Evolutionary conservation across 2,113 vertebrate genomes (phyloP).

Genomic region (Haliaeetus leucogaster): DNA sequence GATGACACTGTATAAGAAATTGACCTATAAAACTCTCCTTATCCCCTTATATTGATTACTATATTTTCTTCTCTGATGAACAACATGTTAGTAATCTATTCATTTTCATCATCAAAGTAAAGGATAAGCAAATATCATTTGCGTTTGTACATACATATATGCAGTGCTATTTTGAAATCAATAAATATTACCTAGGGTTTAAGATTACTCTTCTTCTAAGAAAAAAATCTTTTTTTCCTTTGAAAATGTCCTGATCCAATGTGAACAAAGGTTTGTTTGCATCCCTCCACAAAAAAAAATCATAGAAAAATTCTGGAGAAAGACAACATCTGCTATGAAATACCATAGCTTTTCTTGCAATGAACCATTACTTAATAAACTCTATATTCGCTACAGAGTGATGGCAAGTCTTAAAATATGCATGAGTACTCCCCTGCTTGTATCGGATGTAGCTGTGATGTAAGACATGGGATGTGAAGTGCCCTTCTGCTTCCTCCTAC

Average conservation of each 20-base stretch:
- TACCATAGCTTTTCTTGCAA: not conserved
- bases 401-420: not conserved
- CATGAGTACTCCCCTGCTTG: not conserved
- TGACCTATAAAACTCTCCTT: not conserved
- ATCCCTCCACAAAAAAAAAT: rapidly evolving
- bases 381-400: not conserved
- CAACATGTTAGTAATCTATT: not conserved
- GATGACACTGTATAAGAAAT: not conserved
- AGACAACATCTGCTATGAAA: not conserved
- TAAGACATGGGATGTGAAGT: not conserved
- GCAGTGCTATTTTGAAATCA: not conserved
- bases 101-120: not conserved
- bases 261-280: not conserved
- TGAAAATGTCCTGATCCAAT: not conserved
- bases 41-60: not conserved
- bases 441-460: not conserved
- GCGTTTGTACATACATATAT: not conserved
- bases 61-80: not conserved
- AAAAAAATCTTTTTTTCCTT: not conserved
- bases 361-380: not conserved
- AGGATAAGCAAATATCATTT: not conserved
- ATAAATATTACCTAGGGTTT: not conserved
- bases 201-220: not conserved
- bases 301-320: not conserved
- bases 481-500: not conserved